These are phyloP conservation scores for Eilema sororculum DNA, from an alignment of 2,888 invertebrate species.

Conservation along the genomic window DNA sequence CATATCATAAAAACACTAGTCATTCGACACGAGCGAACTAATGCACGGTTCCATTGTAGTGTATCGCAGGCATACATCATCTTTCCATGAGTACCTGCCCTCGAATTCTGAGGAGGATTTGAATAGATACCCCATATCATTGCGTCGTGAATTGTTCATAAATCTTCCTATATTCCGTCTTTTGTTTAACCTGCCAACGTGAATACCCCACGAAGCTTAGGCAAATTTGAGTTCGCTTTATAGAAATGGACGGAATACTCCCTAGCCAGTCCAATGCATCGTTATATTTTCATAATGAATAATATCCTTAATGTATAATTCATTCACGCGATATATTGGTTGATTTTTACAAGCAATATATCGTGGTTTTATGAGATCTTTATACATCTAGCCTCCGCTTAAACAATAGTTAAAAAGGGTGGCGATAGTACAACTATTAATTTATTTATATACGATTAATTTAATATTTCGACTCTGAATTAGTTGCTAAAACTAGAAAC, in stretches of 20 bases:
- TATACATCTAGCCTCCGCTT: too few relatives aligned
- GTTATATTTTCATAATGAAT: conserved; percentile 54
- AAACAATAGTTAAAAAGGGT: too few relatives aligned
- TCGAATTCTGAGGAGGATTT: conserved; percentile 74
- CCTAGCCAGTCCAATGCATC: conserved; percentile 38
- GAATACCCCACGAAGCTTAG: conserved; percentile 68
- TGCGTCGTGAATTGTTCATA: conserved; percentile 82
- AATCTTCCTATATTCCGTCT: conserved; percentile 80
- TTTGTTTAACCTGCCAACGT: conserved; percentile 77
- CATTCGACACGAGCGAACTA: conserved; percentile 51
- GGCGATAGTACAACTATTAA: too few relatives aligned
- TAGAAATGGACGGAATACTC: conserved; percentile 57
- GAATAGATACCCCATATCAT: conserved; percentile 83
- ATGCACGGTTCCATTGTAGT: conserved; percentile 66
- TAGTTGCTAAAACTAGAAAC: too few relatives aligned
- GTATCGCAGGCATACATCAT: conserved; percentile 71
- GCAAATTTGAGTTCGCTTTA: conserved; percentile 68
- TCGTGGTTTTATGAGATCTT: neutral
- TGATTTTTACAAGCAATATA: neutral
- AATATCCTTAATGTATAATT: conserved; percentile 55
- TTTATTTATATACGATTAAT: too few relatives aligned
- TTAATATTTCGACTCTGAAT: too few relatives aligned
- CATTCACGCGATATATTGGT: neutral
- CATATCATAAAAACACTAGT: conserved; percentile 60
- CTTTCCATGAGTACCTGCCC: conserved; percentile 69